Evolutionary conservation across 30 jellyfish, hydroid and myxozoan genomes (phyloP).

Genomic region (Nemopilema nomurai): DNA sequence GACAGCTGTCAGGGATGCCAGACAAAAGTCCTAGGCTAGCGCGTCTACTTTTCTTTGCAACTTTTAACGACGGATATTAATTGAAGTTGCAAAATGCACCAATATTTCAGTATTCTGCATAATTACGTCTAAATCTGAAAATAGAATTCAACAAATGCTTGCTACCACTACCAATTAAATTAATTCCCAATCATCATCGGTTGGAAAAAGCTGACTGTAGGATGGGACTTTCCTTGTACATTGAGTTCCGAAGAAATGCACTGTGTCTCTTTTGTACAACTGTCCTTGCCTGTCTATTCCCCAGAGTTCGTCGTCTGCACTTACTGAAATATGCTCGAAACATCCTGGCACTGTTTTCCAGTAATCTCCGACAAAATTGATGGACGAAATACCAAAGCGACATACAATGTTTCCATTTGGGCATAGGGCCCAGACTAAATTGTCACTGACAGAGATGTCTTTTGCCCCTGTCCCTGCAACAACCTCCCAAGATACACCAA

Average conservation of each 20-base stretch:
- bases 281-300: slow-evolving; percentile 99
- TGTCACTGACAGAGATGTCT: slow-evolving; percentile 89
- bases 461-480: slow-evolving; percentile 97
- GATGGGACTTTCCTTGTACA: slow-evolving; percentile 88
- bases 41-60: too few relatives aligned
- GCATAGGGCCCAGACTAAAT: slow-evolving; percentile 95
- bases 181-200: slow-evolving; percentile 98
- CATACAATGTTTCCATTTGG: slow-evolving; percentile 96
- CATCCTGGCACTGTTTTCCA: slow-evolving; percentile 99
- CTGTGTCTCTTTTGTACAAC: slow-evolving; percentile 83
- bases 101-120: background rate
- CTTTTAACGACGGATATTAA: too few relatives aligned
- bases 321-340: slow-evolving; percentile 90
- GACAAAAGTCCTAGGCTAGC: too few relatives aligned
- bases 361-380: slow-evolving; percentile 89
- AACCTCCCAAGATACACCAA: slow-evolving; percentile 98
- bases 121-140: background rate
- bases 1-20: too few relatives aligned
- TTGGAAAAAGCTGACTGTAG: slow-evolving; percentile 87
- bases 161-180: slow-evolving; percentile 36
- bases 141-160: background rate
- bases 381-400: slow-evolving; percentile 91
- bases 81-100: background rate
- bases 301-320: slow-evolving; percentile 97
- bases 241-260: slow-evolving; percentile 89